Conservation (phyloP, 1,140 invertebrate genomes). For the Camponotus vicinus region DNA sequence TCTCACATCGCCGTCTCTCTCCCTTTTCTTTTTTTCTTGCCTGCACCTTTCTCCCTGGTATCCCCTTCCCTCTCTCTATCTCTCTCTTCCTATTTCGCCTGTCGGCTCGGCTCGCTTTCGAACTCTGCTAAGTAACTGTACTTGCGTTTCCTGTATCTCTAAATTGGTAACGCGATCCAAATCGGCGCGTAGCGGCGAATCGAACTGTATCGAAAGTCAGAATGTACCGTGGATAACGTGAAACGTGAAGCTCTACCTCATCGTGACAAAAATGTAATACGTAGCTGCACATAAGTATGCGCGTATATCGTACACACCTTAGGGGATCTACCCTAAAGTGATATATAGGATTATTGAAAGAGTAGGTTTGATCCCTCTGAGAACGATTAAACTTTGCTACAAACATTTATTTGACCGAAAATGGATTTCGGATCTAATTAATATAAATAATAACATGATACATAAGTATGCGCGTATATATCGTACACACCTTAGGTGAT, state of each 20-base stretch:
- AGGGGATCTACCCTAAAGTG: constrained; percentile 23
- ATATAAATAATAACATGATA: no score
- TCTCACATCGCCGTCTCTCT: constrained; percentile 1
- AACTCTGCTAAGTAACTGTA: constrained; percentile 71
- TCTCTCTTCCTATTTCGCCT: constrained; percentile 12
- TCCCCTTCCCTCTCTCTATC: neutral
- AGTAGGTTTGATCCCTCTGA: no score
- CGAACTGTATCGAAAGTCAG: constrained; percentile 74
- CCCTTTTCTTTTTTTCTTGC: neutral
- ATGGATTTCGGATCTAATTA: no score
- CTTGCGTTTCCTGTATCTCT: constrained; percentile 76
- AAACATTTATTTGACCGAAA: no score
- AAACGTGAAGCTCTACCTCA: constrained; percentile 7
- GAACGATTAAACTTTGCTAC: no score
- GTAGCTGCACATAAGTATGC: constrained; percentile 3
- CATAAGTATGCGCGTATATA: no score
- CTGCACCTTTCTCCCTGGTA: constrained; percentile 21
- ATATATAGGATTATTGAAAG: neutral
- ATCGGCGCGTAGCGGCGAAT: constrained; percentile 60
- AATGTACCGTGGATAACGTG: constrained; percentile 32
- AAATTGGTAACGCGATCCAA: constrained; percentile 74
- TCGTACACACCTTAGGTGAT: no score
- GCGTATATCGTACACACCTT: neutral
- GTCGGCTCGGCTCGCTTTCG: constrained; percentile 44
- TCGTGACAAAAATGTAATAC: constrained; percentile 12